A percentile compares a stretch with the other conserved stretches of the same genome.
These are phyloP conservation scores for Ophraella communa DNA, from an alignment of 2,888 invertebrate genomes.

Conservation along the genomic window DNA sequence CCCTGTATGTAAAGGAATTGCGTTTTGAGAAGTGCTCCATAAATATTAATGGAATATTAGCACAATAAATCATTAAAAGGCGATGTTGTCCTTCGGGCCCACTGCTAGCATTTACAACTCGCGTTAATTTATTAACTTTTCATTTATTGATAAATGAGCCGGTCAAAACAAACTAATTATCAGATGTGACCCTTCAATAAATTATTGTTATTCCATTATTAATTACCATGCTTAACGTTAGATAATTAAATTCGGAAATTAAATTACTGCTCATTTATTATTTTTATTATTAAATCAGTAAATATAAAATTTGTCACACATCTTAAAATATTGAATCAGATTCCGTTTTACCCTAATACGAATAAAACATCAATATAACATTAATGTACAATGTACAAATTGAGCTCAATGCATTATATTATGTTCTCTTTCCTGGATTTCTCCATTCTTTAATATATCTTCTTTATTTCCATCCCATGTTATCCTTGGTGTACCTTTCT, in stretches of 20 bases:
- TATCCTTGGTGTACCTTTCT: no score
- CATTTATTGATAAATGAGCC: constrained; percentile 15
- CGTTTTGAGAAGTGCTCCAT: background rate
- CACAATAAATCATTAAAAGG: constrained; percentile 27
- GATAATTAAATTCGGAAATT: background rate
- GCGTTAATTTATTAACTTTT: constrained; percentile 20
- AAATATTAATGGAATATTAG: constrained; percentile 23
- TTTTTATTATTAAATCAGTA: no score
- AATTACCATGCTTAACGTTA: background rate
- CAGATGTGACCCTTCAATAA: background rate
- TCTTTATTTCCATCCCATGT: no score
- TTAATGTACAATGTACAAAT: no score
- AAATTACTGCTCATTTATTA: background rate
- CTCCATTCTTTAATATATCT: no score
- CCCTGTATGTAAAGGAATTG: background rate
- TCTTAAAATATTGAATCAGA: no score
- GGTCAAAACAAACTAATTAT: background rate
- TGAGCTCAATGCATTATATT: no score
- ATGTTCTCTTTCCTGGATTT: no score
- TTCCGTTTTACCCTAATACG: no score
- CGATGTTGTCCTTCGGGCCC: constrained; percentile 20
- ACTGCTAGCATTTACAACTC: background rate
- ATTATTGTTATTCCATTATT: background rate
- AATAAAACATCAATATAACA: no score
- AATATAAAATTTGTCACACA: no score